Percentiles rank a stretch among this genome's conserved stretches.
Conservation (phyloP, 2,797 vertebrate genomes). For the Percopsis omiscomaycus region DNA sequence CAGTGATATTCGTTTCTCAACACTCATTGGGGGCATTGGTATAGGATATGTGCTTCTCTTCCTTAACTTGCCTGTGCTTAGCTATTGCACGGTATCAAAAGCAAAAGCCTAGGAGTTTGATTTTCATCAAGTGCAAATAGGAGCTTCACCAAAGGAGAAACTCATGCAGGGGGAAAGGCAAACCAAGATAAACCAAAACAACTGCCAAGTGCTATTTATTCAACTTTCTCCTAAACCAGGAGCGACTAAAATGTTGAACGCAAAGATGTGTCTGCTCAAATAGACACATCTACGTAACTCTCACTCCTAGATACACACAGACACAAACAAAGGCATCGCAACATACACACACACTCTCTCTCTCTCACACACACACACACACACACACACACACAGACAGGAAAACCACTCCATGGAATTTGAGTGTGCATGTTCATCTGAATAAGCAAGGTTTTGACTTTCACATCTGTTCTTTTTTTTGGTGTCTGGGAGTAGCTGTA, state of each 20-base stretch:
- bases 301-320: too few species aligned
- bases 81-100: conserved; percentile 19
- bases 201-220: conserved; percentile 19
- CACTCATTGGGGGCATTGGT: conserved; percentile 28
- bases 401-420: conserved; percentile 17
- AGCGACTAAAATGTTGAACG: background rate
- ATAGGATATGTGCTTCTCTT: conserved; percentile 18
- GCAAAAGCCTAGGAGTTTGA: conserved; percentile 21
- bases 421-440: conserved; percentile 16
- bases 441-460: conserved; percentile 38
- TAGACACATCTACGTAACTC: too few species aligned
- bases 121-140: conserved; percentile 29
- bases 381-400: conserved; percentile 10
- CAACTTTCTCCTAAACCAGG: conserved; percentile 11
- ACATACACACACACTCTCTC: background rate
- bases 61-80: conserved; percentile 13
- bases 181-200: conserved; percentile 27
- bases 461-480: conserved; percentile 39
- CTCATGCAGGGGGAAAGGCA: conserved; percentile 20
- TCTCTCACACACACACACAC: background rate
- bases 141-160: conserved; percentile 16
- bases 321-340: background rate
- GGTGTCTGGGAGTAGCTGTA: background rate
- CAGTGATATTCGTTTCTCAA: background rate
- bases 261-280: too few species aligned